phyloP scores from a whole-genome alignment of 2,888 invertebrate species.

The Branchellion lobata region DNA sequence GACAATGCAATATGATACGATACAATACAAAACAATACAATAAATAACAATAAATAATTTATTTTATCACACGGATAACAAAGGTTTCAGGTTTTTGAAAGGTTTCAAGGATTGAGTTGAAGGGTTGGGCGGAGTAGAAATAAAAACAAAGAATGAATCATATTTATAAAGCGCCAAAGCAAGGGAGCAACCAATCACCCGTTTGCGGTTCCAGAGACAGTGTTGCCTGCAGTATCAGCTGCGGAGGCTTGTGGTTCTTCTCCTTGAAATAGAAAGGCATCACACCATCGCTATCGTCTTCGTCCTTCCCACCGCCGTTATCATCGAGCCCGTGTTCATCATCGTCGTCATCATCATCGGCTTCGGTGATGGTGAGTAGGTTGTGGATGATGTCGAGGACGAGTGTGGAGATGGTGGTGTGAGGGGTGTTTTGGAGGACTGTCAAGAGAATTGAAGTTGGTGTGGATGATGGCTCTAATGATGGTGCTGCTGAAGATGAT shows the following conservation, averaged over 20 bases:
- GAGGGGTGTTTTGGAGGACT: slow-evolving; percentile 72
- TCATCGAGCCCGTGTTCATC: slow-evolving; percentile 25
- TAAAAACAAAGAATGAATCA: neutral
- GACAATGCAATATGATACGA: too few species aligned
- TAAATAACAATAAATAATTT: too few species aligned
- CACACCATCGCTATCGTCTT: too few species aligned
- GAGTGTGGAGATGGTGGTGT: slow-evolving; percentile 66
- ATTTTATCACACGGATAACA: too few species aligned
- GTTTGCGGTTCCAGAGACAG: neutral
- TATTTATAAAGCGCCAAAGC: neutral
- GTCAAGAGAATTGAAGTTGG: slow-evolving; percentile 73
- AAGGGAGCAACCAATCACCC: neutral
- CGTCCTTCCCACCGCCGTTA: neutral
- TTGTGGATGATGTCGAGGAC: slow-evolving; percentile 60
- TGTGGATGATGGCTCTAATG: slow-evolving; percentile 64
- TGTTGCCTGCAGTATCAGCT: neutral
- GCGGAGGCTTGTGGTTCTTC: neutral
- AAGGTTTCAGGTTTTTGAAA: too few species aligned
- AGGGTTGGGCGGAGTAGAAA: neutral
- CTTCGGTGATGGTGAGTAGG: slow-evolving; percentile 54
- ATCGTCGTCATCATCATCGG: slow-evolving; percentile 52
- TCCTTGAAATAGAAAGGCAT: too few species aligned
- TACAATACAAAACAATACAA: too few species aligned
- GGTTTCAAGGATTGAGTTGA: neutral
- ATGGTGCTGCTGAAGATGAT: slow-evolving; percentile 61